Base-by-base conservation (phyloP, 2,888 invertebrate genomes). In the Drosophila seclusa region DNA sequence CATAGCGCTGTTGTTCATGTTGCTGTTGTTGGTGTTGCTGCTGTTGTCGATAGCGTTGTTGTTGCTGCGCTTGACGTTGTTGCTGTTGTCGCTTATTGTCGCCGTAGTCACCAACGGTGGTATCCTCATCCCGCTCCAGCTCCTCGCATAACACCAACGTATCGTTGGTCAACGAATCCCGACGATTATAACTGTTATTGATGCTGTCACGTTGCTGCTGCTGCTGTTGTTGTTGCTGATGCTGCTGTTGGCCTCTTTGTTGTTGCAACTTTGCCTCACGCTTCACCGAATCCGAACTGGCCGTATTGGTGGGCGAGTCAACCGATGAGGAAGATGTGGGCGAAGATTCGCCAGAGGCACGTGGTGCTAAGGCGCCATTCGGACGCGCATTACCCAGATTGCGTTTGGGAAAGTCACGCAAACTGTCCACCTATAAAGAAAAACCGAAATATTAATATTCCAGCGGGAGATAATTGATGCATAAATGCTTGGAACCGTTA, bases 261-360 rank as follows among this genome's bases (percentile, higher is more conserved):
- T 45, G 84, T 55, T 72, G 80, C 60, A 74, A 29, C 48, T 89
- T 89, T 13, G 82, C 82, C 38, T 82, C 87, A 53, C 91, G 85
- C 76, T 91, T 91, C 32, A 90, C 88, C 50, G 92, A 92, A 80
- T 93, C 92, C 40, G 91, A 91, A 63, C 90, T 92, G 57, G 86
- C 80, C 53, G 91, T 83, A 68, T 91, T 92, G 31, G 89, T 90
- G n/a, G 92, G 91, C 13, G 92, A 93, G 68, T 93, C 93, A 70
- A 93, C 93, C 16, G 92, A 92, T 31, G 93, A 93, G 11, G 93
- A 93, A 11, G 93, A 93, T 24, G 93, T 93, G 57, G 93, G 93
- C 64, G 92, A 93, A 16, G 93, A 93, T 82, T 93, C 93, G 36
- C 93, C 93, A 45, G 93, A 93, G 57, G 93, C 93, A 71, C 92